Base-by-base conservation (phyloP, 1,140 invertebrate genomes). In the Drosophila arizonae region DNA sequence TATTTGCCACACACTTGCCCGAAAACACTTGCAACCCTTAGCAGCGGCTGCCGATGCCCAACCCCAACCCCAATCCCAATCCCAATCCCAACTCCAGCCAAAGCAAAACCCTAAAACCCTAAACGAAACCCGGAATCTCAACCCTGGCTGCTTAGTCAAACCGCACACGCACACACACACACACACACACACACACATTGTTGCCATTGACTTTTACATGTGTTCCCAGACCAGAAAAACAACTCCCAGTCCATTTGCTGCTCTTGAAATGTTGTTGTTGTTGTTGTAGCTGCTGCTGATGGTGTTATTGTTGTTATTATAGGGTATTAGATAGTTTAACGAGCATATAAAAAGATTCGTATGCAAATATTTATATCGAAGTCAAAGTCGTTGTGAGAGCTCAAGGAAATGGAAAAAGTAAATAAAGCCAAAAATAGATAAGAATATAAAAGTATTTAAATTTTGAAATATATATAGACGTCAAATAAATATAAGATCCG, bases 181-280 rank as follows among this genome's bases (percentile, higher is more conserved):
- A 85, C 60, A 55, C 66, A 66, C 60, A 72, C 82, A 60, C 69
- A 69, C 55, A 69, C 82, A 52, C 63, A 87, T 79, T 86, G 81
- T 87, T 86, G 72, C 82, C 81, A 87, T 87, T 86, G 81, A 86
- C 82, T 87, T 78, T 81, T 86, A 64, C 57, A 71, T 77, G 77
- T 73, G 72, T 84, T 70, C 55, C 36, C 60, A 56, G 75, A 54
- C 48, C 50, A 43, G 10, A 66, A 26, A 43, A 55, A 11, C 64
- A 55, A 11, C 9, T 17, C 54, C 43, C 52, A 21, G 33, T 13
- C 33, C 45, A 33, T 55, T 55, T 21, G 36, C 17, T 51, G 43
- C 17, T 24, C 24, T 52, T 51, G 36, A 39, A 11, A 11, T 57
- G 51, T 28, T 28, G n/a, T 56, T 65, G 28, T 57, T 66, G 45